Evolutionary conservation across 2,888 invertebrate species (phyloP).

Genomic region (Lathronympha strigana): DNA sequence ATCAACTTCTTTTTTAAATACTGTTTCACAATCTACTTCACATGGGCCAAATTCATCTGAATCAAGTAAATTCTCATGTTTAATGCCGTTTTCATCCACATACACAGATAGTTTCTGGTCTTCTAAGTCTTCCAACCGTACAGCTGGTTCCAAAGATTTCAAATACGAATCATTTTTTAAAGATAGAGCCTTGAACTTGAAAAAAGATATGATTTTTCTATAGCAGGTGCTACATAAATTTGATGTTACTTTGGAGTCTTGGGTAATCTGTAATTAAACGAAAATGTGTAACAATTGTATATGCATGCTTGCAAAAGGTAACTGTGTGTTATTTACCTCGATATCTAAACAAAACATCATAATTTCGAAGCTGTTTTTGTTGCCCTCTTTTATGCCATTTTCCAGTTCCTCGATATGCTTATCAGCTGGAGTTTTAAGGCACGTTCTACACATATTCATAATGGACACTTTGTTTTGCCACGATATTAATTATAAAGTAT

Average conservation of each 20-base stretch:
- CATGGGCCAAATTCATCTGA: conserved; percentile 37
- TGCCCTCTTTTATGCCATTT: conserved; percentile 47
- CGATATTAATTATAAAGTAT: background rate
- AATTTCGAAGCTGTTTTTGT: conserved; percentile 54
- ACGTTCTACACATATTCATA: conserved; percentile 64
- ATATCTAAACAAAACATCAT: conserved; percentile 67
- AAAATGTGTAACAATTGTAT: background rate
- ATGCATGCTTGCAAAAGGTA: background rate
- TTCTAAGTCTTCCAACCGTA: conserved; percentile 40
- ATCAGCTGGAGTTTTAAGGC: conserved; percentile 53
- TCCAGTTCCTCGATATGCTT: conserved; percentile 58
- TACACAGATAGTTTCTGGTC: conserved; percentile 49
- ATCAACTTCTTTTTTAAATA: conserved; percentile 46
- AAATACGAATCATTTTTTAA: conserved; percentile 62
- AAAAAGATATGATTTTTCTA: conserved; percentile 61
- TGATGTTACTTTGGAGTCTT: conserved; percentile 56
- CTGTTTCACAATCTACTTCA: conserved; percentile 11
- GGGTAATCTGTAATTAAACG: conserved; percentile 53
- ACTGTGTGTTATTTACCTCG: conserved; percentile 54
- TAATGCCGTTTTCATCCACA: conserved; percentile 39
- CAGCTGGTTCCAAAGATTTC: conserved; percentile 45
- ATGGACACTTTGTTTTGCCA: background rate
- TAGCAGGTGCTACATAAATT: conserved; percentile 69
- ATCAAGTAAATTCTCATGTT: conserved; percentile 41
- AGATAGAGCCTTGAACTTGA: conserved; percentile 66